These are phyloP conservation scores for Anthrax anthrax DNA, from an alignment of 2,888 invertebrate species.

Conservation along the genomic window DNA sequence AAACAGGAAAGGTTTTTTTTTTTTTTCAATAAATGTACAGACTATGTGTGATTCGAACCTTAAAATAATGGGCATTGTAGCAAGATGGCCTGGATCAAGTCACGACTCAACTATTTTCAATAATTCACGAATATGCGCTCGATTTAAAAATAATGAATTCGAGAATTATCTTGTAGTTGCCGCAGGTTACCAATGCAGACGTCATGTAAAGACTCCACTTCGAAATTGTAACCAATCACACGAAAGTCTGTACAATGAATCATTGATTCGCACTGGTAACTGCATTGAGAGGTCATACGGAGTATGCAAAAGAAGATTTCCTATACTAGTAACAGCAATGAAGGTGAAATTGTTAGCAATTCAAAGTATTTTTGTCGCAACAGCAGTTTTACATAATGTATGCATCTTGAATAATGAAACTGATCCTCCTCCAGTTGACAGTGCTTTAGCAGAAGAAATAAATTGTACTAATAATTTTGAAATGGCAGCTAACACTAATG, in stretches of 20 bases:
- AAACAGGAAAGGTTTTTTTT: conserved; percentile 2
- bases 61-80: too few relatives aligned
- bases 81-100: too few relatives aligned
- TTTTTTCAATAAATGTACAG: conserved; percentile 2
- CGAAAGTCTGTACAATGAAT: neutral
- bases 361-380: too few relatives aligned
- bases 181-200: neutral
- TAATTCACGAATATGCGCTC: conserved; percentile 1
- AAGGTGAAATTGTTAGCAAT: too few relatives aligned
- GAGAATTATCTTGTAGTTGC: neutral
- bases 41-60: too few relatives aligned
- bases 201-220: neutral
- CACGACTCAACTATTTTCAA: neutral
- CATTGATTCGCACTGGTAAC: neutral
- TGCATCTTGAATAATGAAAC: too few relatives aligned
- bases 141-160: neutral
- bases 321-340: too few relatives aligned
- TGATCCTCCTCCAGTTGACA: neutral
- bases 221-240: neutral
- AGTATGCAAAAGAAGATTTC: too few relatives aligned
- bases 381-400: too few relatives aligned
- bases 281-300: neutral
- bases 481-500: neutral
- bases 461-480: neutral
- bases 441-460: neutral